A percentile compares a stretch with the other conserved stretches of the same genome.
Evolutionary conservation across 2,113 vertebrate genomes (phyloP).

Genomic region (Colius striatus): DNA sequence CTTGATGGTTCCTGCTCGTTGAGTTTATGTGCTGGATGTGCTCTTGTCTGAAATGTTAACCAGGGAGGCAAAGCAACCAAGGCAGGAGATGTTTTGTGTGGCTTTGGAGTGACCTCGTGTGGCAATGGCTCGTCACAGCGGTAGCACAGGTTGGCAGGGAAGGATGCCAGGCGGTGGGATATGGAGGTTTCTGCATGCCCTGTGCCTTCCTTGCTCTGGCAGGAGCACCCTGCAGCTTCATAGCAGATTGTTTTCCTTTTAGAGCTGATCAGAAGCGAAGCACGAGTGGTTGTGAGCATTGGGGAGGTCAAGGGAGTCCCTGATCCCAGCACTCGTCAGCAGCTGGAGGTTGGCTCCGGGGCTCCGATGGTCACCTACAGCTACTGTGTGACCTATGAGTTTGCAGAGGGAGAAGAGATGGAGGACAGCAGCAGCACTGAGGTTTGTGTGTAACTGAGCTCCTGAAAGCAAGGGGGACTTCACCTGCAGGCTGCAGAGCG

Average conservation of each 20-base stretch:
- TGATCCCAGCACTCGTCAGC: constrained; percentile 20
- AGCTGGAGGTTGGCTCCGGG: constrained; percentile 11
- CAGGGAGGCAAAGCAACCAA: not conserved
- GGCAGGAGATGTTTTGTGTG: not conserved
- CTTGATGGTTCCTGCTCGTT: not conserved
- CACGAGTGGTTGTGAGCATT: constrained; percentile 76
- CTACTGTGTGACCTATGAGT: constrained; percentile 83
- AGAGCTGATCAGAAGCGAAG: constrained; percentile 68
- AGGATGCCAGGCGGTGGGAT: not conserved
- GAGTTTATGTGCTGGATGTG: not conserved
- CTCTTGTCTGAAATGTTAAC: not conserved
- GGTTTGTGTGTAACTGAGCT: not conserved
- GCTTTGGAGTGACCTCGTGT: constrained; percentile 46
- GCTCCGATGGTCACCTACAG: constrained; percentile 74
- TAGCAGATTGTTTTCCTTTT: not conserved
- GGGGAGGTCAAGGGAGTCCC: constrained; percentile 78
- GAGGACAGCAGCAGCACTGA: not conserved
- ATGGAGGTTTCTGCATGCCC: not conserved
- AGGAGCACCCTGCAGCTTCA: not conserved
- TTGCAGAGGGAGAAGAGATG: constrained; percentile 26
- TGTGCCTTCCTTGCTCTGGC: not conserved
- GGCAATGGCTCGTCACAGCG: constrained; percentile 6
- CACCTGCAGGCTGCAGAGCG: not conserved
- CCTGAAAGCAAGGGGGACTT: not conserved
- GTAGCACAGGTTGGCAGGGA: not conserved